Evolutionary conservation across 1,140 invertebrate species (phyloP).

Genomic region (Sipha flava): DNA sequence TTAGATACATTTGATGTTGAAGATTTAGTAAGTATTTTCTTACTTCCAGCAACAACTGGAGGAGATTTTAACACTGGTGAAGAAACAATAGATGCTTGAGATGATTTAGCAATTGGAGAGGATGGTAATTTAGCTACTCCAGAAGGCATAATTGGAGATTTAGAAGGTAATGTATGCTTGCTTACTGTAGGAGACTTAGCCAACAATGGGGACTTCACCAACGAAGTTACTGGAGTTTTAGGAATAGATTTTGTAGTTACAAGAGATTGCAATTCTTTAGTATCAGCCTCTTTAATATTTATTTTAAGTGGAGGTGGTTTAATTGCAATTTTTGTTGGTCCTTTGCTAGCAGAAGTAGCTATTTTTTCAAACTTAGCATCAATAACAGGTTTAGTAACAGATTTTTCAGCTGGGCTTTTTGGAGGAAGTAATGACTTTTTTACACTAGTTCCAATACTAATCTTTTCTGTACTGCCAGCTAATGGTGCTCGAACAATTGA

Average conservation of each 20-base stretch:
- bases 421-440: neutral
- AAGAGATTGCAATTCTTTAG: neutral
- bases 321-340: neutral
- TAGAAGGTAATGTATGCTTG: neutral
- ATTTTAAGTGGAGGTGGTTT: constrained; percentile 1
- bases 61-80: neutral
- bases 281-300: neutral
- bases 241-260: neutral
- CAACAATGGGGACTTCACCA: neutral
- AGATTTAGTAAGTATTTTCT: neutral
- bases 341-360: neutral
- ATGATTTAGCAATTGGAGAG: neutral
- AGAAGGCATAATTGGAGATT: neutral
- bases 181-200: neutral
- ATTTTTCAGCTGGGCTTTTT: neutral
- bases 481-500: neutral
- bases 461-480: neutral
- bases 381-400: neutral
- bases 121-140: neutral
- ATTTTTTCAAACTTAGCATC: constrained; percentile 4
- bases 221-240: neutral
- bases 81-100: neutral
- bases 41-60: neutral
- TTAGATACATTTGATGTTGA: neutral
- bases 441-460: neutral